Conservation (phyloP, 2,888 invertebrate species). For the Oeneis ivallda region DNA sequence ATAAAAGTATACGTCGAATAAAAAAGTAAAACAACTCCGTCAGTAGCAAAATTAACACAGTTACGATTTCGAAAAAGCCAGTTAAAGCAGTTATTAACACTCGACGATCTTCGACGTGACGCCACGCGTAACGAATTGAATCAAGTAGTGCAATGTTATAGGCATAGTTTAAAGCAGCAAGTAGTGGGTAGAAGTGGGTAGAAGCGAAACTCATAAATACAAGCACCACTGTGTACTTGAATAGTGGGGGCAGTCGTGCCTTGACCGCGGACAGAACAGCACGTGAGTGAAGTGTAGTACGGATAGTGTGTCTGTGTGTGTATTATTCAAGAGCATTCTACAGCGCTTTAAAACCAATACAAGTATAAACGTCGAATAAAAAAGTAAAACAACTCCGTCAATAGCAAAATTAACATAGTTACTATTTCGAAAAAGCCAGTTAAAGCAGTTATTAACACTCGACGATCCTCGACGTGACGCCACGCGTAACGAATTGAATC, state of each 20-base stretch:
- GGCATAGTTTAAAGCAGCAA: no score
- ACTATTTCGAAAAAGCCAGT: constrained; percentile 12
- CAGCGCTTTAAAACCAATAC: no score
- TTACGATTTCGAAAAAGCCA: constrained; percentile 11
- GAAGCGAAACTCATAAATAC: no score
- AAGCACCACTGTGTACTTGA: no score
- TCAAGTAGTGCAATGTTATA: constrained; percentile 6
- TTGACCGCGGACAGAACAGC: no score
- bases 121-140: constrained; percentile 2
- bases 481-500: constrained; percentile 5
- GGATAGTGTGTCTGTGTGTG: no score
- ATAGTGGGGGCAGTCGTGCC: no score
- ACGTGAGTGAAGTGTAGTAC: no score
- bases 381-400: neutral
- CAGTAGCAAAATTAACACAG: constrained; percentile 7
- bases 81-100: constrained; percentile 17
- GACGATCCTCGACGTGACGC: constrained; percentile 4
- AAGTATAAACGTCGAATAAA: neutral
- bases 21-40: constrained; percentile 1
- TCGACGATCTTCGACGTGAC: constrained; percentile 4
- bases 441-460: constrained; percentile 17
- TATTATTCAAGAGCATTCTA: no score
- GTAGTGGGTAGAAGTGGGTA: no score
- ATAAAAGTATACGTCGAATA: neutral
- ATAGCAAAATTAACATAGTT: constrained; percentile 8